A percentile compares a stretch with the other conserved stretches of the same genome.
Evolutionary conservation across 2,113 vertebrate species (phyloP).

Genomic region (Leptocoma aspasia): DNA sequence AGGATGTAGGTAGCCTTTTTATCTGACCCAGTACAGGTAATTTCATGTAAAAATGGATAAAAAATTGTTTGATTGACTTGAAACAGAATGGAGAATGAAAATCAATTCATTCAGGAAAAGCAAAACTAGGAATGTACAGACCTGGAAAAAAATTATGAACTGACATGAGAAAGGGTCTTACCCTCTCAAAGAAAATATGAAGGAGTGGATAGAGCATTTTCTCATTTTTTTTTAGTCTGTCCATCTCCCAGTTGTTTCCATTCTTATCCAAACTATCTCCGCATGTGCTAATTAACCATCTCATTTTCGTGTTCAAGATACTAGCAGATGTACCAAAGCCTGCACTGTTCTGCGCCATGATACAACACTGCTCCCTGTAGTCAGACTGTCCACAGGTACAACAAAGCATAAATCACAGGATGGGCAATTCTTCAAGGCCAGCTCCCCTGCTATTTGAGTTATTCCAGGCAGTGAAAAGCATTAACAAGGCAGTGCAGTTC

Average conservation of each 20-base stretch:
- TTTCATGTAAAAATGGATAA: background rate
- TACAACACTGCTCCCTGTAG: background rate
- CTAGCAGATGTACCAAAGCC: background rate
- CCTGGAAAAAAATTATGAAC: background rate
- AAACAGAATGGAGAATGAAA: conserved; percentile 2
- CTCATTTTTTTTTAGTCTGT: background rate
- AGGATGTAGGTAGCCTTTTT: background rate
- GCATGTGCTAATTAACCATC: background rate
- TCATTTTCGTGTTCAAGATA: background rate
- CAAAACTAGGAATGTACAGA: background rate
- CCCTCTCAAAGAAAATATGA: background rate
- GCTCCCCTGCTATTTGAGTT: background rate
- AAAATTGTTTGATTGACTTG: background rate
- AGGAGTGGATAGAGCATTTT: background rate
- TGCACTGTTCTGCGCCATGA: background rate
- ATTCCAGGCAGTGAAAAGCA: background rate
- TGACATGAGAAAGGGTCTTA: background rate
- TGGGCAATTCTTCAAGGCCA: background rate
- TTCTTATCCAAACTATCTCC: background rate
- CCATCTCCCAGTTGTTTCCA: background rate
- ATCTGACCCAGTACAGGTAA: background rate
- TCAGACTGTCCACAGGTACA: background rate
- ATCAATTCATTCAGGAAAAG: background rate
- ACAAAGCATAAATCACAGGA: background rate
- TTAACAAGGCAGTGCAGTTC: background rate